Base-by-base conservation (phyloP, 2,888 invertebrate genomes). In the Atrina japonica region DNA sequence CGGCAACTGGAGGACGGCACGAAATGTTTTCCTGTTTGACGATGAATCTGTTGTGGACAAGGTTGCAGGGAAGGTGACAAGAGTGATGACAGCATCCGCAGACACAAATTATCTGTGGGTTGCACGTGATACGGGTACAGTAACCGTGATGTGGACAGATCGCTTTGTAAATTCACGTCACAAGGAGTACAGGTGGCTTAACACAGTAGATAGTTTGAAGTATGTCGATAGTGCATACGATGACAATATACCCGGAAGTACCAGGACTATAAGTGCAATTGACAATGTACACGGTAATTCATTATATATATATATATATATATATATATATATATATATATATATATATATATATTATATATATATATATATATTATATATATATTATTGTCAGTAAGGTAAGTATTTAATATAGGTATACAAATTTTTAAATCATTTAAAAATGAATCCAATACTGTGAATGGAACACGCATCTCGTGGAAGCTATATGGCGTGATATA, bases 1-100 rank as follows among this genome's bases (percentile, higher is more conserved):
- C 14, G 75, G 71, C n/a, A 80, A 80, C 41, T 16, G 56, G n/a
- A 73, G 73, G 41, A 45, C 56, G n/a, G 56, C 75, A 0, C 56
- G 80, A 35, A 59, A 74, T 35, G 56, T 80, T 1, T 64, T 77
- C 6, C 30, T 80, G 11, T 80, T 63, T 64, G 80, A 80, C 35
- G 61, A 75, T 61, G 18, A 47, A 1, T 77, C 80, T 14, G 59
- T 50, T 2, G 75, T 77, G 9, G 61, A 67, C 11, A 21, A 49
- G 0, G 25, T 30, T 11, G 21, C 23, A 5, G 68, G 69, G 0
- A 40, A 41, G 11, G 11, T 23, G 2, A 58, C 70, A 3, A 30
- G 50, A 27, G 50, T 68, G 2, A 61, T 49, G 3, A 58, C 63
- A 18, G 71, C 77, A 1, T 59, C 64, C 3, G 23, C 27, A 3